Conservation (phyloP, 2,797 vertebrate species). For the Lepus oiostolus region DNA sequence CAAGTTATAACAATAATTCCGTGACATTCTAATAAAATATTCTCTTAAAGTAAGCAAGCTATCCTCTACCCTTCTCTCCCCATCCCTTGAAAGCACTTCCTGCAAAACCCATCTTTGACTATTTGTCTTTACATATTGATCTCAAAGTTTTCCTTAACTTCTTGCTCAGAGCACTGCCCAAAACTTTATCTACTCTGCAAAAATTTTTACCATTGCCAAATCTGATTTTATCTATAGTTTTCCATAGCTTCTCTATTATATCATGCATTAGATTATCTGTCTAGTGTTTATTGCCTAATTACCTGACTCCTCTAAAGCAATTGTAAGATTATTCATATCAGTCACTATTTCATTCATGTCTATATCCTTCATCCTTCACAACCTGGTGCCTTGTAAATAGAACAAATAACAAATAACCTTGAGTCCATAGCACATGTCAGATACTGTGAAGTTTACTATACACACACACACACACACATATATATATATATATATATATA, state of each 20-base stretch:
- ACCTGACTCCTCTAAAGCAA: background rate
- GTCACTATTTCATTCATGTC: slow-evolving; percentile 18
- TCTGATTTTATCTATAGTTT: background rate
- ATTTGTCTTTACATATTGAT: background rate
- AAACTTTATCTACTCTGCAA: background rate
- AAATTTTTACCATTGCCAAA: background rate
- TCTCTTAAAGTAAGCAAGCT: background rate
- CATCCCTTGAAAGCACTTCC: background rate
- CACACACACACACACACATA: background rate
- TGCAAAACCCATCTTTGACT: background rate
- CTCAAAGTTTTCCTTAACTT: background rate
- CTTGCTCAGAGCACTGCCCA: background rate
- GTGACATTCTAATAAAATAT: background rate
- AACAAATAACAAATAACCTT: background rate
- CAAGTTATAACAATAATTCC: background rate
- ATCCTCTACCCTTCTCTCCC: background rate
- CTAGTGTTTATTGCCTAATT: background rate
- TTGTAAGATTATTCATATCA: background rate
- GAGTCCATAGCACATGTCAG: background rate
- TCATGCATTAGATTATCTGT: background rate
- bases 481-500: background rate
- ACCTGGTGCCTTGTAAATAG: background rate
- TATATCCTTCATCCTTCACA: background rate
- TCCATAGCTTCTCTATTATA: background rate
- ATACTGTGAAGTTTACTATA: background rate